Evolutionary conservation across 2,888 invertebrate species (phyloP), one percentile per base, ranked within the genome.

Genomic region (Thymelicus lineola): DNA sequence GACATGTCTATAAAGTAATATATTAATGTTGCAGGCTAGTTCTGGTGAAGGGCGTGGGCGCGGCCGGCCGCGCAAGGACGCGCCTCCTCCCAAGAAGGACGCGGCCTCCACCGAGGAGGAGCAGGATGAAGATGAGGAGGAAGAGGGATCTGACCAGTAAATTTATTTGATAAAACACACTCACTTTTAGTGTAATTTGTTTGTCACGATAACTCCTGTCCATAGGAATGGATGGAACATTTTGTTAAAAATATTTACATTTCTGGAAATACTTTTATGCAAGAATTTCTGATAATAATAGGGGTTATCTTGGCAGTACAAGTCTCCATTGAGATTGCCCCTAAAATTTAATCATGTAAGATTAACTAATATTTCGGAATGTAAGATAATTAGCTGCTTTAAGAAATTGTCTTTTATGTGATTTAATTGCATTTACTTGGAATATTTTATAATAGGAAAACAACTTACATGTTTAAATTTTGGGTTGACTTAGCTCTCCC

Each of bases 111-210:
- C 91, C 70, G 94, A 94, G 75, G 94, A 94, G 75, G 93, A 94
- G 79, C 92, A 93, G 70, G 94, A 94, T 55, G 90, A 91, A 59
- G 93, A 94, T 73, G 93, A 94, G 55, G 94, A 94, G 15, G 93
- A 94, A 62, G 93, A 94, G 74, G 94, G 90, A 77, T 94, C 94
- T 77, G 94, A 94, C 85, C 91, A 94, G 88, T 94, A 92, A 91
- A 86, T 72, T 76, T 84, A 83, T 75, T 75, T 79, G 79, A 83
- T 80, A 85, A 79, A 79, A 86, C 85, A 86, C 85, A 86, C 85
- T 87, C 84, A 85, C 84, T 82, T 76, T 81, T 91, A 92, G 92
- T 87, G 88, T 90, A 91, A 91, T 89, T 90, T 90, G 90, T 87
- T 85, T 88, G 89, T 89, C 87, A 86, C 74, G 86, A 88, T 91